Percentiles rank a stretch among this genome's conserved stretches.
These are phyloP conservation scores for Crotalus tigris DNA, from an alignment of 2,113 vertebrate species.

Conservation along the genomic window DNA sequence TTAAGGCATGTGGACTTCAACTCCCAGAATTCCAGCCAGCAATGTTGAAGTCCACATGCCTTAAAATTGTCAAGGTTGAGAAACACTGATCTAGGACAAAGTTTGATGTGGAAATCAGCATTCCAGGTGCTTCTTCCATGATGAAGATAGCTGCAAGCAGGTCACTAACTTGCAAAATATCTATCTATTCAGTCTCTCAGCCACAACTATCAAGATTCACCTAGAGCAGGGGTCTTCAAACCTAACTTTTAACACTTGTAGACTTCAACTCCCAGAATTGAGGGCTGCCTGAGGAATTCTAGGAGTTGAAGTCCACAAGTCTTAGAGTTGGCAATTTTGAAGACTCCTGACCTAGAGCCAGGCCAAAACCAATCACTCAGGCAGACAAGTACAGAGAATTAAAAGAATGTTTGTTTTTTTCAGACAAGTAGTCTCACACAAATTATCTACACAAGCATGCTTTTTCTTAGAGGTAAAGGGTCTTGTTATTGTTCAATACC, in stretches of 20 bases:
- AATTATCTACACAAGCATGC: not conserved
- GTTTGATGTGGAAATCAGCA: not conserved
- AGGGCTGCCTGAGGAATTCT: too few relatives aligned
- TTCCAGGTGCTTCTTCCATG: not conserved
- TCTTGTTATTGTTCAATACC: not conserved
- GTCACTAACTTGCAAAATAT: not conserved
- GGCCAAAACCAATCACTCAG: not conserved
- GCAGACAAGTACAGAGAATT: not conserved
- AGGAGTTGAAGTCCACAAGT: too few relatives aligned
- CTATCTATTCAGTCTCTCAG: not conserved
- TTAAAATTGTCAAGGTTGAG: too few relatives aligned
- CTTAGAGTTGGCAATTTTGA: too few relatives aligned
- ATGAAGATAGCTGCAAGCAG: not conserved
- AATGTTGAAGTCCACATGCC: too few relatives aligned
- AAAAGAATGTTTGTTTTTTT: not conserved
- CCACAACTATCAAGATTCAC: not conserved
- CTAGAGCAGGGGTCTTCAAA: not conserved
- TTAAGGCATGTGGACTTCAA: too few relatives aligned
- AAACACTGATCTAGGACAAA: not conserved
- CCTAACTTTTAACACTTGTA: too few relatives aligned
- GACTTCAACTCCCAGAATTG: too few relatives aligned
- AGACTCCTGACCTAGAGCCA: not conserved
- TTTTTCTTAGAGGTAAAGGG: not conserved
- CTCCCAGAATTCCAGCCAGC: too few relatives aligned
- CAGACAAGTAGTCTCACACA: not conserved